phyloP scores from a whole-genome alignment of 2,888 invertebrate species.

The Caenorhabditis becei region DNA sequence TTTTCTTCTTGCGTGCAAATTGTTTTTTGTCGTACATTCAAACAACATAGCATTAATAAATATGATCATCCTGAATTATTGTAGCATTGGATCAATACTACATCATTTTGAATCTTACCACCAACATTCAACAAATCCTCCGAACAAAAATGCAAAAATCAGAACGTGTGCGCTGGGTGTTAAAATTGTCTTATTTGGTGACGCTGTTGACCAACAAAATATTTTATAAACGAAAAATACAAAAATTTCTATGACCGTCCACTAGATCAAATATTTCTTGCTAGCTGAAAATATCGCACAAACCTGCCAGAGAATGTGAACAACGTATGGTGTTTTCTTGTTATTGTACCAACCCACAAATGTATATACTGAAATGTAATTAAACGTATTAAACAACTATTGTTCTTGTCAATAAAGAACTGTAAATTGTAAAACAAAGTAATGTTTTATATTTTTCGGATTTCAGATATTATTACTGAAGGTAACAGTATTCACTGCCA shows the following conservation, averaged over 20 bases:
- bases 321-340: conserved; percentile 44
- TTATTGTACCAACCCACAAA: conserved; percentile 58
- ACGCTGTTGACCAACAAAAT: conserved; percentile 30
- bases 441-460: too few relatives aligned
- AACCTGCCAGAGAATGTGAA: conserved; percentile 67
- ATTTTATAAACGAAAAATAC: conserved; percentile 35
- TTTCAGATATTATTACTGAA: too few relatives aligned
- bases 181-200: conserved; percentile 33
- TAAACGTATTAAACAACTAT: too few relatives aligned
- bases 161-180: conserved; percentile 60
- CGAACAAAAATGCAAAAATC: too few relatives aligned
- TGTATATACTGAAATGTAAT: too few relatives aligned
- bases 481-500: too few relatives aligned
- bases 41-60: conserved; percentile 67
- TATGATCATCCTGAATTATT: conserved; percentile 62
- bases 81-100: not conserved
- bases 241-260: conserved; percentile 62
- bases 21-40: not conserved
- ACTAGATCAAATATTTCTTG: conserved; percentile 39
- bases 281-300: not conserved
- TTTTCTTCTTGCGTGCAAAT: conserved; percentile 9
- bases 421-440: not conserved
- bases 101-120: conserved; percentile 54
- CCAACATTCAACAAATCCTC: conserved; percentile 65
- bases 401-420: too few relatives aligned